These are phyloP conservation scores for Idaea dimidiata DNA, from an alignment of 2,888 invertebrate genomes.

Conservation along the genomic window DNA sequence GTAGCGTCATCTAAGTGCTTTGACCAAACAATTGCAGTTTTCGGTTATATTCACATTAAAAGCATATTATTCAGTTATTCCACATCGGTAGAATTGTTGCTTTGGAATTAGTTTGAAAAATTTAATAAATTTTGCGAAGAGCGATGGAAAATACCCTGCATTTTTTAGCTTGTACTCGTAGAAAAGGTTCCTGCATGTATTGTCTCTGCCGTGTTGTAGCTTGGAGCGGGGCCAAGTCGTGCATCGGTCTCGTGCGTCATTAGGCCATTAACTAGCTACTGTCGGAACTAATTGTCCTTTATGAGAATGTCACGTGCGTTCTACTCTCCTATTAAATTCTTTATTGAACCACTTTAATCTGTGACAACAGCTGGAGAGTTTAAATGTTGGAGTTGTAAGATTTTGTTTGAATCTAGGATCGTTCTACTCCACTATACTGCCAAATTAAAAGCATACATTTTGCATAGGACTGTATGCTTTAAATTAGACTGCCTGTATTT, in stretches of 20 bases:
- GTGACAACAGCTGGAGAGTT: background rate
- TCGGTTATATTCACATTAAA: conserved; percentile 5
- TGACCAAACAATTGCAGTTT: background rate
- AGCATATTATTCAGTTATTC: background rate
- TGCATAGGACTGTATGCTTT: too few species aligned
- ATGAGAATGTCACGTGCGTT: conserved; percentile 46
- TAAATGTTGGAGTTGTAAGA: background rate
- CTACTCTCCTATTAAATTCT: conserved; percentile 39
- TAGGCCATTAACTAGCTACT: conserved; percentile 56
- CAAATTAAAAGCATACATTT: too few species aligned
- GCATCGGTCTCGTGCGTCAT: conserved; percentile 39
- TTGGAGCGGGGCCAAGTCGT: conserved; percentile 48
- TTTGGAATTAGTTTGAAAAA: conserved; percentile 10
- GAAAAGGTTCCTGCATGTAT: conserved; percentile 12
- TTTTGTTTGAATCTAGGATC: background rate
- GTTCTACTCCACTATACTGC: too few species aligned
- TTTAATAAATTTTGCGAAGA: conserved; percentile 13
- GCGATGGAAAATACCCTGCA: conserved; percentile 45
- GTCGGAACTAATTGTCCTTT: conserved; percentile 66
- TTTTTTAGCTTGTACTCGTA: conserved; percentile 25
- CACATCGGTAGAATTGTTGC: conserved; percentile 2
- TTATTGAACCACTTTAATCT: conserved; percentile 7
- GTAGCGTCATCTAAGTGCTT: background rate
- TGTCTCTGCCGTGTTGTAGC: conserved; percentile 18
- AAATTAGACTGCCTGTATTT: too few species aligned